Evolutionary conservation across 2,113 vertebrate species (phyloP).

Genomic region (Mesocricetus auratus): DNA sequence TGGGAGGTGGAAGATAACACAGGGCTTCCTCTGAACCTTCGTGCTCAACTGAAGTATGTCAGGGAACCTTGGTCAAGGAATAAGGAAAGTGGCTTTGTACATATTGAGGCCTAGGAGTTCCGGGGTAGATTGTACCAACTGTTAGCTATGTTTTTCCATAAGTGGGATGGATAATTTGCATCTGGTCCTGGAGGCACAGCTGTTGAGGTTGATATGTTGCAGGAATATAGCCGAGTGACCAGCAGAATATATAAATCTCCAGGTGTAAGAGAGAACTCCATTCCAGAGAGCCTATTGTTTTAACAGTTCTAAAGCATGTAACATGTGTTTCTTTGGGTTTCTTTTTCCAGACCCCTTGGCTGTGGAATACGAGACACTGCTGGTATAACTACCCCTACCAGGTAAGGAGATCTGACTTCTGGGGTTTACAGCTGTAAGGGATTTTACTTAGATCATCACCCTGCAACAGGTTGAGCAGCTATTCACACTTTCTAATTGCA

Average conservation of each 20-base stretch:
- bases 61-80: neutral
- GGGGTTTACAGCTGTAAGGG: neutral
- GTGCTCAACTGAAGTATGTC: neutral
- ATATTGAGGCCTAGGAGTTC: neutral
- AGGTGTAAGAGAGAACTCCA: neutral
- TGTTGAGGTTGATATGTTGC: neutral
- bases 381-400: conserved; percentile 99
- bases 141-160: neutral
- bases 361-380: conserved; percentile 98
- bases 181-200: neutral
- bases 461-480: neutral
- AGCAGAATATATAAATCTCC: neutral
- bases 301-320: neutral
- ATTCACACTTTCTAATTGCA: neutral
- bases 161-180: conserved; percentile 5
- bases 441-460: neutral
- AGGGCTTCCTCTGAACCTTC: neutral
- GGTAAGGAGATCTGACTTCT: conserved; percentile 87
- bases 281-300: conserved; percentile 30
- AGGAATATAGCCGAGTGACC: neutral
- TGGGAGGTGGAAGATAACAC: neutral
- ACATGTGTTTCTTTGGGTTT: conserved; percentile 56
- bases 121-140: neutral
- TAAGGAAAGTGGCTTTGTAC: neutral
- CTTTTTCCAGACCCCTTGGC: conserved; percentile 92